Evolutionary conservation across 2,888 invertebrate species (phyloP).

Genomic region (Seladonia tumulorum): DNA sequence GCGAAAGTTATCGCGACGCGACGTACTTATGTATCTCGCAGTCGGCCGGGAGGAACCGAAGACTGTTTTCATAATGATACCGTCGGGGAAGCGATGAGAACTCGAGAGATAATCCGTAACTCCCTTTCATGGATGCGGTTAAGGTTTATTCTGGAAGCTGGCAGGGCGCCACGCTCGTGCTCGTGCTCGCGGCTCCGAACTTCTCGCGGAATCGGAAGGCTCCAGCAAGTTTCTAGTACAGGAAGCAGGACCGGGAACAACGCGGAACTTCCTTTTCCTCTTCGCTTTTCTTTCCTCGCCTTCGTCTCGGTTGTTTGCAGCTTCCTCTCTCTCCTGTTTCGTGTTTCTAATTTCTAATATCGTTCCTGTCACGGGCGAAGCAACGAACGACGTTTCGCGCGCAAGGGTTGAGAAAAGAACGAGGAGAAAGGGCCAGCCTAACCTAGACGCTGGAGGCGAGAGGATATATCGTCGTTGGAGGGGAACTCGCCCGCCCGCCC

Average conservation of each 20-base stretch:
- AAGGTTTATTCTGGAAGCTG: slow-evolving; percentile 68
- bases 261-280: slow-evolving; percentile 68
- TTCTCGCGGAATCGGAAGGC: slow-evolving; percentile 76
- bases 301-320: slow-evolving; percentile 39
- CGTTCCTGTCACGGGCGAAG: background rate
- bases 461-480: slow-evolving; percentile 52
- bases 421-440: background rate
- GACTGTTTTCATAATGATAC: slow-evolving; percentile 61
- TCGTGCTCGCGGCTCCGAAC: slow-evolving; percentile 71
- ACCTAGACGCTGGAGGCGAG: slow-evolving; percentile 2
- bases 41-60: slow-evolving; percentile 15
- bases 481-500: slow-evolving; percentile 64
- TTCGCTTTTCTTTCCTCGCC: slow-evolving; percentile 33
- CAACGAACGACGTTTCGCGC: background rate
- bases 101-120: slow-evolving; percentile 60
- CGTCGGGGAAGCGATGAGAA: slow-evolving; percentile 60
- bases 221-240: slow-evolving; percentile 70
- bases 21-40: background rate
- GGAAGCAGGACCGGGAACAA: slow-evolving; percentile 63
- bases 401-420: background rate
- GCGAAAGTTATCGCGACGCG: background rate
- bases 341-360: background rate
- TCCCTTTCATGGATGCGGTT: slow-evolving; percentile 61
- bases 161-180: slow-evolving; percentile 72
- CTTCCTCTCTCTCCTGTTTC: background rate